Percentiles rank a stretch among this genome's conserved stretches.
phyloP scores from a whole-genome alignment of 2,888 invertebrate species.

The Xylota sylvarum region DNA sequence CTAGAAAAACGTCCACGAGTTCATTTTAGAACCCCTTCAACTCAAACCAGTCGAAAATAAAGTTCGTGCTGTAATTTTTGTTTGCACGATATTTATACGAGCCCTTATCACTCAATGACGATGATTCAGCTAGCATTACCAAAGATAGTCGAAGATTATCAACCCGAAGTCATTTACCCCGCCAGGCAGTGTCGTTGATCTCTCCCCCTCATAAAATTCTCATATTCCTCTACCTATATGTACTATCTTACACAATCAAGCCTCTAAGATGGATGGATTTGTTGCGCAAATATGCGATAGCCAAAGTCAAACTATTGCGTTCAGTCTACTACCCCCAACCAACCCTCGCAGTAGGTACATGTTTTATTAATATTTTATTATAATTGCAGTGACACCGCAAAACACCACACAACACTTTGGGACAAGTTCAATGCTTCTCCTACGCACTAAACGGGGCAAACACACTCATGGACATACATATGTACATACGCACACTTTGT shows the following conservation, averaged over 20 bases:
- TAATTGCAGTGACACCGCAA: constrained; percentile 67
- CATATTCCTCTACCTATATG: neutral
- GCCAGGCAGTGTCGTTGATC: constrained; percentile 58
- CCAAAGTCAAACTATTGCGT: constrained; percentile 24
- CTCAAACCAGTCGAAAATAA: neutral
- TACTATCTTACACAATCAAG: constrained; percentile 37
- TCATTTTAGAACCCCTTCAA: neutral
- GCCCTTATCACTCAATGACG: constrained; percentile 52
- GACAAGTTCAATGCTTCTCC: constrained; percentile 62
- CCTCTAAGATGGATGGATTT: constrained; percentile 45
- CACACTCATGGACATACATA: neutral
- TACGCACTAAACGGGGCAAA: constrained; percentile 30
- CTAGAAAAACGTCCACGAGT: neutral
- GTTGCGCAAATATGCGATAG: constrained; percentile 47
- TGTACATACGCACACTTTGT: neutral
- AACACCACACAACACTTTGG: constrained; percentile 36
- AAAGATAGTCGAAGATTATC: constrained; percentile 69
- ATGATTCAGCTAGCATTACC: constrained; percentile 64
- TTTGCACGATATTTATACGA: constrained; percentile 36
- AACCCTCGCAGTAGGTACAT: neutral
- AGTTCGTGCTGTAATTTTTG: constrained; percentile 6
- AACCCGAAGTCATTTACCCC: constrained; percentile 68
- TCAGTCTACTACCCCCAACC: neutral
- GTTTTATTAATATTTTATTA: constrained; percentile 50
- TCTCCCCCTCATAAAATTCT: constrained; percentile 16